Base-by-base conservation (phyloP, 2,113 vertebrate genomes). In the Apodemus speciosus region DNA sequence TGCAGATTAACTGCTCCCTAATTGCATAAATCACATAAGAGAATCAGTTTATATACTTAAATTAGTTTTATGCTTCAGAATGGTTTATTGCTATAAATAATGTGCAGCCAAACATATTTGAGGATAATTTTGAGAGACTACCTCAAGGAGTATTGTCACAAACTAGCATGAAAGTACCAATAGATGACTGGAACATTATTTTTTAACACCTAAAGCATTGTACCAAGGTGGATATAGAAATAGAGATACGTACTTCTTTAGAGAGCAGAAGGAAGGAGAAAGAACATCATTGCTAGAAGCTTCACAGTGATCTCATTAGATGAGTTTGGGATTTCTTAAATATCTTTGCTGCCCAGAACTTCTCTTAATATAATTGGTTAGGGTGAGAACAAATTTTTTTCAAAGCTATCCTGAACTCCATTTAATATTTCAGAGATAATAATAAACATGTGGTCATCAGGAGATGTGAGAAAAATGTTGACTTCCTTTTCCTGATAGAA, bases 351-450 rank as follows among this genome's bases (percentile, higher is more conserved):
- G 79, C 2, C 32, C 51, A 95, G 66, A 97, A 95, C 60, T 49
- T 79, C 95, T 95, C 97, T 97, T 89, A 60, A 58, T 96, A 94
- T 92, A 89, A 16, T 18, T 73, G 85, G 96, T 77, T 91, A 40
- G 27, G 80, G 69, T 62, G 97, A 97, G 96, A 97, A 92, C 0
- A 72, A 95, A 91, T 93, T 91, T 40, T 97, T 97, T 97, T 95
- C 85, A 25, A 95, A 94, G 75, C 58, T 93, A 56, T 88, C 96
- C 93, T 69, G 49, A 93, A 97, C 97, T 97, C 92, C 66, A 91
- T 92, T 86, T 92, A 97, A 95, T 96, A 91, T 92, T 76, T 73
- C 43, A 84, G 38, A 94, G 66, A 93, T 3, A 81, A 81, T 51
- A 92, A 13, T 15, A 91, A 79, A 40, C 85, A 93, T 49, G 84